These are phyloP conservation scores for Chiridota heheva DNA, from an alignment of 35 echinoderm and acorn worm genomes.

Conservation along the genomic window DNA sequence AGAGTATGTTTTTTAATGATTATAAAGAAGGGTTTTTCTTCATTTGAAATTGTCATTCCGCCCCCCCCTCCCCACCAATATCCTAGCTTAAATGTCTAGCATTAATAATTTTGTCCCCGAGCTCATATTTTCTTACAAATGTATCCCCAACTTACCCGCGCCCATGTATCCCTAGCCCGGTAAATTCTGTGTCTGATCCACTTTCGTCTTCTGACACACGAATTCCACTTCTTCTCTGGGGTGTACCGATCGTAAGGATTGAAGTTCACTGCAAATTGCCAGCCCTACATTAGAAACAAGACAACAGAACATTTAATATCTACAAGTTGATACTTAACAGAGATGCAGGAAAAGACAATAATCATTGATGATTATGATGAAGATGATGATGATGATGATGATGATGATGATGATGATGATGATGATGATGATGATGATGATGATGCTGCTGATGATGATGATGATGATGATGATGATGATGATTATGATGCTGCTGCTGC, in stretches of 20 bases:
- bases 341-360: no score
- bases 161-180: constrained; percentile 78
- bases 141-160: constrained; percentile 60
- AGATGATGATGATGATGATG: constrained; percentile 15
- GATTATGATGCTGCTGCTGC: no score
- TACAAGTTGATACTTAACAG: no score
- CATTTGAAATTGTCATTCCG: no score
- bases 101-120: no score
- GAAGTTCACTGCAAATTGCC: constrained; percentile 94
- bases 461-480: constrained; percentile 24
- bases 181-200: constrained; percentile 93
- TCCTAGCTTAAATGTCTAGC: no score
- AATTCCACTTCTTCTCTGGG: constrained; percentile 89
- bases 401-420: constrained; percentile 13
- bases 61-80: no score
- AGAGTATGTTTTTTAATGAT: no score
- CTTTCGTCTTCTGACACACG: constrained; percentile 90
- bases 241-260: constrained; percentile 70
- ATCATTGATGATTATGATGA: not conserved
- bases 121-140: no score
- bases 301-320: not conserved
- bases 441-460: no score
- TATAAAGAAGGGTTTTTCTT: no score
- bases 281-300: constrained; percentile 59
- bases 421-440: constrained; percentile 32